Evolutionary conservation across 2,797 vertebrate genomes (phyloP), one percentile per base, ranked within the genome.

Genomic region (Sarcoramphus papa): DNA sequence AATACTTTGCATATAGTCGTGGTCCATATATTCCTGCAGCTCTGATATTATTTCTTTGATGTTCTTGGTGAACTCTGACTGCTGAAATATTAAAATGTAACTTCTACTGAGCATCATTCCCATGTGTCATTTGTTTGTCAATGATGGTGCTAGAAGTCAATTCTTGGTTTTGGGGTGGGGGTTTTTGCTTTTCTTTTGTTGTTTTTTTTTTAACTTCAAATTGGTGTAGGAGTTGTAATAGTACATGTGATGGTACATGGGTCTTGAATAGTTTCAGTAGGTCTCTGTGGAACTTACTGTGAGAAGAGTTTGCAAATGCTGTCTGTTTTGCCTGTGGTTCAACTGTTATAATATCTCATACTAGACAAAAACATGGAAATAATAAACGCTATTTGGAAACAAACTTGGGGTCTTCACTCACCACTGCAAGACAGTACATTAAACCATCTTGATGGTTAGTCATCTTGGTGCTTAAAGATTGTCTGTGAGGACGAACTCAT

Each of bases 1-100:
- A 10, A 21, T 22, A n/a, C 3, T 48, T n/a, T 0, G 9, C 14
- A 7, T 14, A 7, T 7, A 11, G 4, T 28, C 35, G 22, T 7
- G 23, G 35, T 25, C 47, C 27, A 2, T 19, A 5, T 28, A 5
- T 33, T 72, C 23, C 33, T 51, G 17, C 8, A 33, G 5, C 17
- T 54, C 24, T 0, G 4, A 4, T 2, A 0, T 40, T 12, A 14
- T 33, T 56, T 25, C 14, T 60, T 43, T 27, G 4, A 16, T 31
- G 14, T 37, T 57, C 68, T 25, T 37, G n/a, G 45, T 69, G 31
- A 69, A 43, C 18, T 59, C 31, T 12, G 53, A 13, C 27, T 37
- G 28, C 2, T 48, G 33, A 15, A 77, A 43, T 53, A 37, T 3
- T 31, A 24, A 43, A 35, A 56, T 10, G 23, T 35, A 12, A 14